phyloP scores from a whole-genome alignment of 2,113 vertebrate species.

The Taxidea taxus region DNA sequence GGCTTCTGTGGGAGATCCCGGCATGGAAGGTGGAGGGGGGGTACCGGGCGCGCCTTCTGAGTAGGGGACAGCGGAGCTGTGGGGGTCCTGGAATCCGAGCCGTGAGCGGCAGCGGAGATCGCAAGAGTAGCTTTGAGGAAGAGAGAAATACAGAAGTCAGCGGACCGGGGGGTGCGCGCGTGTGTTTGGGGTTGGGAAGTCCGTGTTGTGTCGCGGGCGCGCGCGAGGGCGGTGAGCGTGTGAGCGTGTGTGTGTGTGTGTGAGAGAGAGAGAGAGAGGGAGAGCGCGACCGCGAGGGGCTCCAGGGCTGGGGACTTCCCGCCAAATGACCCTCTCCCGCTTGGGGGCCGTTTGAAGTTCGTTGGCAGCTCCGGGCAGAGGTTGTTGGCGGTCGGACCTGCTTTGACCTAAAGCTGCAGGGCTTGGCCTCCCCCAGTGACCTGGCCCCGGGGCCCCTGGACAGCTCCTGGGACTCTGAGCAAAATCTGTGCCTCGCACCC shows the following conservation, averaged over 20 bases:
- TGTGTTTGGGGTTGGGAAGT: slow-evolving; percentile 24
- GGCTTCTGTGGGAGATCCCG: neutral
- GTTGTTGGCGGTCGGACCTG: neutral
- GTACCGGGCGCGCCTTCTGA: neutral
- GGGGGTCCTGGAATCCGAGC: neutral
- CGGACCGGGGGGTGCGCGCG: neutral
- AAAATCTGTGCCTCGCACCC: neutral
- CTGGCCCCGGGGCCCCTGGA: neutral
- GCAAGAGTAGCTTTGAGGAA: slow-evolving; percentile 52
- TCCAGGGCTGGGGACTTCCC: neutral
- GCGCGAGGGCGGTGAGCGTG: neutral
- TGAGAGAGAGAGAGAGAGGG: no score
- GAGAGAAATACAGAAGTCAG: slow-evolving; percentile 72
- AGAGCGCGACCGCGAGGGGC: neutral
- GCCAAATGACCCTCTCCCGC: neutral
- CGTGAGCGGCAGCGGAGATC: neutral
- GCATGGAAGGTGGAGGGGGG: neutral
- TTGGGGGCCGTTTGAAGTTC: slow-evolving; percentile 27
- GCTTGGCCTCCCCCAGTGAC: neutral
- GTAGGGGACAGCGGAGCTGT: neutral
- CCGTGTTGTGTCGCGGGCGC: slow-evolving; percentile 15
- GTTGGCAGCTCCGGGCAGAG: neutral
- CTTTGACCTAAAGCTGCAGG: neutral
- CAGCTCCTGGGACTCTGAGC: neutral
- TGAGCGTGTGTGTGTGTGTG: neutral